A percentile compares a stretch with the other conserved stretches of the same genome.
Evolutionary conservation across 2,113 vertebrate species (phyloP).

Genomic region (Regulus satrapa): DNA sequence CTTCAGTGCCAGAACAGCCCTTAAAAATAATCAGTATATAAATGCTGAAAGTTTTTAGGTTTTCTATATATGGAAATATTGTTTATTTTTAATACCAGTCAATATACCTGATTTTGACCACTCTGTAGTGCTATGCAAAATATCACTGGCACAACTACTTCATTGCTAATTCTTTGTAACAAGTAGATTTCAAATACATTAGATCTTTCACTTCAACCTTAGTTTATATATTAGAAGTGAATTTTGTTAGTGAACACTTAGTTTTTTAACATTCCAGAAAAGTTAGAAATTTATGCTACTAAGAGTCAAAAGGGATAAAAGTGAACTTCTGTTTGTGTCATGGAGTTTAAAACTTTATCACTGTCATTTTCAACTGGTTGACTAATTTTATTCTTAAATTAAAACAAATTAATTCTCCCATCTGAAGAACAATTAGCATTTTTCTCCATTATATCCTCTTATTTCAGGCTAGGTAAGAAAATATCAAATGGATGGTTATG

Average conservation of each 20-base stretch:
- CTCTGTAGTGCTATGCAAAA: background rate
- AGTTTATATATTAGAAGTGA: background rate
- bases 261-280: background rate
- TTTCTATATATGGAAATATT: background rate
- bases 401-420: background rate
- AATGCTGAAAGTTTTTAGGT: background rate
- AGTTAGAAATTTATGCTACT: background rate
- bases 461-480: background rate
- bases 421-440: background rate
- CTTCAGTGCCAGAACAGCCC: constrained; percentile 36
- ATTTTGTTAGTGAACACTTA: background rate
- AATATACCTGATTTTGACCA: background rate
- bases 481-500: background rate
- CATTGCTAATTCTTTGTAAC: background rate
- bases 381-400: background rate
- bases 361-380: background rate
- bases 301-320: background rate
- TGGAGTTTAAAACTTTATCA: background rate
- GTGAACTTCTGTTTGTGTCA: background rate
- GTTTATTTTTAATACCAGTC: background rate
- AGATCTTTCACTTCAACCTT: background rate
- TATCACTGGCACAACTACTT: rapidly evolving
- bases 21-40: background rate
- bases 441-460: background rate
- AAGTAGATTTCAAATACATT: background rate